A percentile compares a stretch with the other conserved stretches of the same genome.
phyloP scores from a whole-genome alignment of 2,888 invertebrate species.

The Laothoe populi region DNA sequence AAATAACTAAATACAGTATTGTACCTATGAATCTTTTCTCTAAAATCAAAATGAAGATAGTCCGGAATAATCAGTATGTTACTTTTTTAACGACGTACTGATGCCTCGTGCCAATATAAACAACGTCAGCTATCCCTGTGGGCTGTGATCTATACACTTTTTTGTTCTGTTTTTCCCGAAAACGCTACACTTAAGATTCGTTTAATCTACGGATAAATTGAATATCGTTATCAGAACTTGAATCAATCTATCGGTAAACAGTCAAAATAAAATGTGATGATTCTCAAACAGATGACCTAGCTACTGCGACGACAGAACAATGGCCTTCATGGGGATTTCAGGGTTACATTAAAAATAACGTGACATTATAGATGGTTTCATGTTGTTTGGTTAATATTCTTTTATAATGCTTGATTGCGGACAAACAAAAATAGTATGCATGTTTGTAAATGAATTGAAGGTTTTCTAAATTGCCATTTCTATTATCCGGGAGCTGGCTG shows the following conservation, averaged over 20 bases:
- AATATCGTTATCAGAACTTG: slow-evolving; percentile 24
- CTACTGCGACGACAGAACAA: background rate
- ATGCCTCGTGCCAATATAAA: background rate
- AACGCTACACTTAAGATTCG: background rate
- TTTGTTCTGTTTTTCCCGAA: background rate
- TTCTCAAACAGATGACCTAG: background rate
- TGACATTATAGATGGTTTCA: background rate
- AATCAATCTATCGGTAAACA: slow-evolving; percentile 18
- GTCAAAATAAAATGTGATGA: slow-evolving; percentile 3
- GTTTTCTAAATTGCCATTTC: background rate
- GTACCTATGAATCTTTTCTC: background rate
- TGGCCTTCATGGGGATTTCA: background rate
- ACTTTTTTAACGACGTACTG: background rate
- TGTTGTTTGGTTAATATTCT: background rate
- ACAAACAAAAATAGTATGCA: background rate
- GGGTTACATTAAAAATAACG: slow-evolving; percentile 1
- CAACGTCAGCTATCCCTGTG: background rate
- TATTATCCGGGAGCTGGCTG: too few species aligned
- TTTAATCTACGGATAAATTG: slow-evolving; percentile 25
- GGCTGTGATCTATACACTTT: background rate
- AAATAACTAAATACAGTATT: too few species aligned
- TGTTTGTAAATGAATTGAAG: background rate
- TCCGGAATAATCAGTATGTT: background rate
- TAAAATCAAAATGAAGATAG: background rate
- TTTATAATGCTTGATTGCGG: background rate